A percentile compares a stretch with the other conserved stretches of the same genome.
Conservation (phyloP, 2,797 vertebrate species). For the Emydoidea blandingii region DNA sequence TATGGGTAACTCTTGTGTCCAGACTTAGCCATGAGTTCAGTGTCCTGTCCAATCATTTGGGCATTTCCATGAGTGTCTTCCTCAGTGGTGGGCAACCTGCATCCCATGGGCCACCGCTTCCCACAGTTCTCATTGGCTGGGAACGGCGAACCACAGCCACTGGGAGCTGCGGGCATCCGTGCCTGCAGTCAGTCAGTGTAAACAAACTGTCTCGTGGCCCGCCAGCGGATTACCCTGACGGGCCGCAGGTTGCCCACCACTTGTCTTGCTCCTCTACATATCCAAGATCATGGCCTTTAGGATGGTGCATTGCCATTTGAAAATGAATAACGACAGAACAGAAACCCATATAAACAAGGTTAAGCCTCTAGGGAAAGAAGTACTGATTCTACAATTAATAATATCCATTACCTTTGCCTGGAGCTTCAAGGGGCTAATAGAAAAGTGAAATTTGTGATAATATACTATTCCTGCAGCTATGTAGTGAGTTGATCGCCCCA, state of each 20-base stretch:
- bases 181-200: too few species aligned
- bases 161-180: too few species aligned
- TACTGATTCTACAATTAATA: constrained; percentile 20
- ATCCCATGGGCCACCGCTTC: too few species aligned
- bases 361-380: constrained; percentile 23
- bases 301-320: neutral
- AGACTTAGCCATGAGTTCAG: neutral
- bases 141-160: too few species aligned
- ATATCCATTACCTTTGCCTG: neutral
- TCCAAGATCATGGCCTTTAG: neutral
- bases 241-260: too few species aligned
- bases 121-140: too few species aligned
- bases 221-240: too few species aligned
- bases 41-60: neutral
- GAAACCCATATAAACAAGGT: constrained; percentile 24
- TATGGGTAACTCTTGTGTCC: fast-evolving
- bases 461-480: constrained; percentile 74
- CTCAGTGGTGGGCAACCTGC: neutral
- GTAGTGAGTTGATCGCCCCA: constrained; percentile 78
- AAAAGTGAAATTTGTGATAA: constrained; percentile 70
- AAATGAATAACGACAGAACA: constrained; percentile 30
- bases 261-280: neutral
- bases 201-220: too few species aligned
- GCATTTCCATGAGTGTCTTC: neutral
- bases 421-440: constrained; percentile 50